phyloP scores from a whole-genome alignment of 2,888 invertebrate genomes.

The Trichopoda pennipes region DNA sequence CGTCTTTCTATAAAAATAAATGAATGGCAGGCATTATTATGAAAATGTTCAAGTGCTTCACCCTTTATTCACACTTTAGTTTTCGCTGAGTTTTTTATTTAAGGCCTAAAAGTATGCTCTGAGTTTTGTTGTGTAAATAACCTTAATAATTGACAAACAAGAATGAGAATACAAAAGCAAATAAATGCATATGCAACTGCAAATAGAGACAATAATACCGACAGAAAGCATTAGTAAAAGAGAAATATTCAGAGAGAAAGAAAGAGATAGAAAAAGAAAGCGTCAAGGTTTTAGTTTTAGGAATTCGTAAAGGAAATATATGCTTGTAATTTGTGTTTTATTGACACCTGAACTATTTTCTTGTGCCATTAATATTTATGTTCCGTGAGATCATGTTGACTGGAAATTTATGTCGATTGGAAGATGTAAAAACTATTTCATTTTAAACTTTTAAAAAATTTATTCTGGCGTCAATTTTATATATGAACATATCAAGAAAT shows the following conservation, averaged over 20 bases:
- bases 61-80: conserved; percentile 5
- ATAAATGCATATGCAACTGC: neutral
- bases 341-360: no score
- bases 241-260: neutral
- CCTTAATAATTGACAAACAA: conserved; percentile 28
- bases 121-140: conserved; percentile 14
- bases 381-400: no score
- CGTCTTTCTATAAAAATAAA: conserved; percentile 25
- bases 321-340: no score
- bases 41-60: conserved; percentile 28
- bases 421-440: no score
- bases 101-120: conserved; percentile 46
- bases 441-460: no score
- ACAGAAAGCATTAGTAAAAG: neutral
- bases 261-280: neutral
- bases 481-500: no score
- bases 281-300: neutral
- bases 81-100: conserved; percentile 7
- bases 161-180: conserved; percentile 31
- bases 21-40: conserved; percentile 37
- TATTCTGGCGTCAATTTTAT: no score
- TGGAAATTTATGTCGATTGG: no score
- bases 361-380: no score
- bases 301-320: neutral
- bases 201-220: conserved; percentile 2